Evolutionary conservation across 2,113 vertebrate genomes (phyloP), one percentile per base, ranked within the genome.

Genomic region (Ceratotherium simum): DNA sequence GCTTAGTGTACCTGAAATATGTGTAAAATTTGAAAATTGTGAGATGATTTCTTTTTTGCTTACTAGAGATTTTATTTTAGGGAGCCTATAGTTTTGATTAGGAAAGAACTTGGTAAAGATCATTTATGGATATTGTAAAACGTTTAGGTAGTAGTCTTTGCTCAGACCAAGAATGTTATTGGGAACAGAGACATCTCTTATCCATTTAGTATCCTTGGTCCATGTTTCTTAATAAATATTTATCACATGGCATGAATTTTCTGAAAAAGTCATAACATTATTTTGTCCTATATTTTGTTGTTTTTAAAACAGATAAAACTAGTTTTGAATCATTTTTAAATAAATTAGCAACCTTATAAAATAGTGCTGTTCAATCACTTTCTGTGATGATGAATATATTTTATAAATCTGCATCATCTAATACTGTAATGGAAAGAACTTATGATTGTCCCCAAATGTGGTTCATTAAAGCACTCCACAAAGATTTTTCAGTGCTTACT

Each of bases 121-220:
- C 48, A 86, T 92, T 84, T 96, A 72, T 73, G 62, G 51, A 83
- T 92, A 81, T 67, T 92, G 23, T 81, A 86, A 92, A 90, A 51
- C 48, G 11, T 51, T 95, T 42, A 86, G 23, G 23, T 27, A 64
- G 39, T 85, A 73, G 46, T 95, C 48, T 73, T 0, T 84, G 33
- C 27, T 82, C 31, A 94, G 17, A 84, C 31, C 27, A 78, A 67
- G 64, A 33, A 29, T 73, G 23, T 79, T 85, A 81, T 1, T 84
- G 42, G 58, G 18, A 92, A 79, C 33, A 92, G 36, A 94, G 12
- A 60, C 64, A 72, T 3, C 20, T 88, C 62, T 48, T 65, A 75
- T 8, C 36, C 5, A 42, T 60, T 70, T 97, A 83, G 13, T 96
- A 23, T 87, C 33, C 31, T 88, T 80, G 33, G 36, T 73, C 54